Percentiles rank a stretch among this genome's conserved stretches.
These are phyloP conservation scores for Molothrus ater DNA, from an alignment of 2,797 vertebrate genomes.

Conservation along the genomic window DNA sequence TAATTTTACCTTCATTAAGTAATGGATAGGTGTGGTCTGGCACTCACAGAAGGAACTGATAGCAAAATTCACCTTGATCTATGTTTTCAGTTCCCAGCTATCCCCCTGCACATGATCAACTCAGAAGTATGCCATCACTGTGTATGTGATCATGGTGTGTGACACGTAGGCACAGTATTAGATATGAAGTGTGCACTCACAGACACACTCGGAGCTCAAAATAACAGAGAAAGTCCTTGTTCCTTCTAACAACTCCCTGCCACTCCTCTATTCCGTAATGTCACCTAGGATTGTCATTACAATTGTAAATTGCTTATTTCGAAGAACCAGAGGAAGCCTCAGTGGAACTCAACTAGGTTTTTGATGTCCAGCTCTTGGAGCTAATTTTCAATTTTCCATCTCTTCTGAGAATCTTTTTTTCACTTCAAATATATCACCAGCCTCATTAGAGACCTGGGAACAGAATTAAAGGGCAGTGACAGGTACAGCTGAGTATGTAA, in stretches of 20 bases:
- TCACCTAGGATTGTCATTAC: not conserved
- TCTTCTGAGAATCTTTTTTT: not conserved
- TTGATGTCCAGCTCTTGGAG: not conserved
- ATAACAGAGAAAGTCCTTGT: not conserved
- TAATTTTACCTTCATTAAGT: not conserved
- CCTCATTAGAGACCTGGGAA: not conserved
- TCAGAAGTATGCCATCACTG: not conserved
- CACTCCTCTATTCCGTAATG: not conserved
- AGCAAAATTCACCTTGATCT: not conserved
- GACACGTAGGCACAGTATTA: not conserved
- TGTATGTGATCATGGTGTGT: rapidly evolving
- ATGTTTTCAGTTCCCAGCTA: not conserved
- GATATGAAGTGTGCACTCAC: not conserved
- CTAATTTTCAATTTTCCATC: not conserved
- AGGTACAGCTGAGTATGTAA: not conserved
- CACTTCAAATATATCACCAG: not conserved
- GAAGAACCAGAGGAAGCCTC: not conserved
- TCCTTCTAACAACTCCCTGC: not conserved
- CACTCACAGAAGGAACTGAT: not conserved
- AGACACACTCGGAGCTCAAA: not conserved
- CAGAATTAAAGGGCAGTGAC: constrained; percentile 2
- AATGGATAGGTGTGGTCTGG: not conserved
- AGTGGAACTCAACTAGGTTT: not conserved
- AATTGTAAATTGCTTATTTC: not conserved
- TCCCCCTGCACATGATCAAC: not conserved